phyloP scores from a whole-genome alignment of 2,888 invertebrate genomes.

The Polyommatus iphigenia region DNA sequence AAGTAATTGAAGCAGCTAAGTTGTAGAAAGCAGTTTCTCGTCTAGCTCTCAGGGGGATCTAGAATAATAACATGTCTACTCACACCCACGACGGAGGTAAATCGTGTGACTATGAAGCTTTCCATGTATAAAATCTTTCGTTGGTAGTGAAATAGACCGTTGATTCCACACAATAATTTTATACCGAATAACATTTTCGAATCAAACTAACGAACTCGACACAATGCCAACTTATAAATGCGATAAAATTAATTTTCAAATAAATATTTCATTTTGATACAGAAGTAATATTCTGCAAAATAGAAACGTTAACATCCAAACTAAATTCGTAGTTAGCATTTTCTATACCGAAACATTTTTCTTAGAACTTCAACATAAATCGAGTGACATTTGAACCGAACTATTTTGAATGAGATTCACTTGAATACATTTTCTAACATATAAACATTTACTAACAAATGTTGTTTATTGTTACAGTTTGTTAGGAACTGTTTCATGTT shows the following conservation, averaged over 20 bases:
- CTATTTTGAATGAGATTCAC: too few species aligned
- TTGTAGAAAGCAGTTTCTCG: not conserved
- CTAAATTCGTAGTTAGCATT: too few species aligned
- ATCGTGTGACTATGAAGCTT: not conserved
- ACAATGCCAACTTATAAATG: constrained; percentile 4
- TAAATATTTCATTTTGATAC: not conserved
- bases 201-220: not conserved
- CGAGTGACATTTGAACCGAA: too few species aligned
- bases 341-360: too few species aligned
- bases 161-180: not conserved
- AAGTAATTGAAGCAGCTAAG: not conserved
- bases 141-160: not conserved
- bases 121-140: not conserved
- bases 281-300: too few species aligned
- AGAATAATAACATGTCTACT: not conserved
- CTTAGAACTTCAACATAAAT: too few species aligned
- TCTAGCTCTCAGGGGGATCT: not conserved
- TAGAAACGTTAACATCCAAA: too few species aligned
- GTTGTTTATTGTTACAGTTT: too few species aligned
- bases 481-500: too few species aligned
- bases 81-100: not conserved
- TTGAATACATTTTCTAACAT: too few species aligned
- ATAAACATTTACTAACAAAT: too few species aligned
- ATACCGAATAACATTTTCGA: not conserved
- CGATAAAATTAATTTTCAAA: not conserved